Percentiles rank a stretch among this genome's conserved stretches.
These are phyloP conservation scores for Festucalex cinctus DNA, from an alignment of 2,113 vertebrate genomes.

Conservation along the genomic window DNA sequence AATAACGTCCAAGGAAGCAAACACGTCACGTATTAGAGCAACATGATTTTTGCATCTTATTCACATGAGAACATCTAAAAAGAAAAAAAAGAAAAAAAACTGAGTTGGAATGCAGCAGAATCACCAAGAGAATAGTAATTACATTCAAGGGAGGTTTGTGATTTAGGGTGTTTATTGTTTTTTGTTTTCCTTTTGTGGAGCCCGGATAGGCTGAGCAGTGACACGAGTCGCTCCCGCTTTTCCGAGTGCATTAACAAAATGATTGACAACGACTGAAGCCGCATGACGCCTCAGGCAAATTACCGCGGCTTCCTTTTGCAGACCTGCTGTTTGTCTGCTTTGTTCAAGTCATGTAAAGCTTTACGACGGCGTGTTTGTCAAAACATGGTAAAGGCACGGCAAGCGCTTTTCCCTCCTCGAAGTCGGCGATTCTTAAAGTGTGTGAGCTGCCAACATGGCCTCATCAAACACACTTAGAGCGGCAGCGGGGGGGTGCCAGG, in stretches of 20 bases:
- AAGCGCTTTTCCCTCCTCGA: not conserved
- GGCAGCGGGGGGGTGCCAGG: slow-evolving; percentile 18
- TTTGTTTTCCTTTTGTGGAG: slow-evolving; percentile 37
- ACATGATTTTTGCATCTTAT: slow-evolving; percentile 53
- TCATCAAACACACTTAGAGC: slow-evolving; percentile 34
- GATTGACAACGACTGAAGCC: slow-evolving; percentile 65
- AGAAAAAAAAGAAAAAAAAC: slow-evolving; percentile 21
- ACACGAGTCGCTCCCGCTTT: slow-evolving; percentile 32
- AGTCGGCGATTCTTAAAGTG: slow-evolving; percentile 9
- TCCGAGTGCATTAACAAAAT: slow-evolving; percentile 57
- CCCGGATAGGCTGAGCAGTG: slow-evolving; percentile 35
- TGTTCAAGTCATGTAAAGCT: slow-evolving; percentile 11
- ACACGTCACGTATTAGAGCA: slow-evolving; percentile 61
- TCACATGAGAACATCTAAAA: slow-evolving; percentile 64
- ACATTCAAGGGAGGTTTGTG: slow-evolving; percentile 55
- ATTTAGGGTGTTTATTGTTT: slow-evolving; percentile 60
- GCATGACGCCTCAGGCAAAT: slow-evolving; percentile 48
- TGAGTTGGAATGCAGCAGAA: slow-evolving; percentile 28
- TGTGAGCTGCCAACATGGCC: slow-evolving; percentile 18
- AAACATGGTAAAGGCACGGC: not conserved
- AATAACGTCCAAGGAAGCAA: slow-evolving; percentile 62
- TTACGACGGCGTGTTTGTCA: slow-evolving; percentile 28
- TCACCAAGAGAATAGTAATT: slow-evolving; percentile 64
- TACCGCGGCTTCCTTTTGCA: slow-evolving; percentile 29
- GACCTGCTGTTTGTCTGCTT: slow-evolving; percentile 24